These are phyloP conservation scores for Probaryconus sp. DNA, from an alignment of 1,140 invertebrate species.

Conservation along the genomic window DNA sequence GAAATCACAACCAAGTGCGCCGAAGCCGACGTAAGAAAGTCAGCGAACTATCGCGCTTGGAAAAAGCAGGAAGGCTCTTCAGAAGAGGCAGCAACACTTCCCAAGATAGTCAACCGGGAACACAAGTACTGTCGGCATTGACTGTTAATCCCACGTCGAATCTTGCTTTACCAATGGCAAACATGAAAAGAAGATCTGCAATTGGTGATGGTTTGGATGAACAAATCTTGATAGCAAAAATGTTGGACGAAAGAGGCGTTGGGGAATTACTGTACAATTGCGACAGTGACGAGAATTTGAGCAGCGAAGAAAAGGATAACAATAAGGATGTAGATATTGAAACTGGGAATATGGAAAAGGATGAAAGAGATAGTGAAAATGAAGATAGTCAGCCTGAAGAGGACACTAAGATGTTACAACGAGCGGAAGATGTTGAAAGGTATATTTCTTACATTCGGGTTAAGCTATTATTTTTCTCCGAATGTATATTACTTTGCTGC, in stretches of 20 bases:
- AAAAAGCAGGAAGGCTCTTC: slow-evolving; percentile 75
- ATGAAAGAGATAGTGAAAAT: slow-evolving; percentile 74
- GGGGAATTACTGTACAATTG: slow-evolving; percentile 78
- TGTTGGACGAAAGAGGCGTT: slow-evolving; percentile 79
- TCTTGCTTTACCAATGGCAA: slow-evolving; percentile 75
- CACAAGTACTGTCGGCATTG: slow-evolving; percentile 79
- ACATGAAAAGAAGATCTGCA: slow-evolving; percentile 80
- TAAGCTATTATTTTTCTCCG: too few species aligned
- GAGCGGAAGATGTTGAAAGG: slow-evolving; percentile 46
- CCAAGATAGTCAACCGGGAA: slow-evolving; percentile 85
- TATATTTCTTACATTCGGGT: background rate
- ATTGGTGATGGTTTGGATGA: slow-evolving; percentile 76
- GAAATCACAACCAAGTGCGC: slow-evolving; percentile 54
- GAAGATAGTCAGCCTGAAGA: slow-evolving; percentile 79
- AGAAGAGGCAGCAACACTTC: slow-evolving; percentile 87
- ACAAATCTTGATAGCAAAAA: slow-evolving; percentile 76
- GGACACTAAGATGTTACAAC: slow-evolving; percentile 71
- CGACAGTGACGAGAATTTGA: slow-evolving; percentile 77
- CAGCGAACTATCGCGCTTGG: slow-evolving; percentile 46
- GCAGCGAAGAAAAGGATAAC: slow-evolving; percentile 76
- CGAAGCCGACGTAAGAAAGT: slow-evolving; percentile 67
- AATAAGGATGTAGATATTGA: slow-evolving; percentile 79
- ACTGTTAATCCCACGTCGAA: slow-evolving; percentile 74
- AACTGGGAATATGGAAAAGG: slow-evolving; percentile 70
- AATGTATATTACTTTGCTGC: too few species aligned